Conservation (phyloP, 2,888 invertebrate genomes). For the Biston stratarius region DNA sequence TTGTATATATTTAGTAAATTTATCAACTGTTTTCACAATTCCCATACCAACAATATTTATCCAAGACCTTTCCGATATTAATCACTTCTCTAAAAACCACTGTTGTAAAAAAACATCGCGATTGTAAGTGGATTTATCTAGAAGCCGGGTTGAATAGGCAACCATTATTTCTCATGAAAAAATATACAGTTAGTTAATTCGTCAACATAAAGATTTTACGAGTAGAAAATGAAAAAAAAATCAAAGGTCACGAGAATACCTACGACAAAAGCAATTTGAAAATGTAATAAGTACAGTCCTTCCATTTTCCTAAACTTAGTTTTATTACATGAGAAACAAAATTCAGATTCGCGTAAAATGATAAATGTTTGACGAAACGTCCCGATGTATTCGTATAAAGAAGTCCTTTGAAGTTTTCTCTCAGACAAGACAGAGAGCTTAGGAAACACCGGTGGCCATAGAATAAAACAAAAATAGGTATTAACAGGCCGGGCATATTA, state of each 20-base stretch:
- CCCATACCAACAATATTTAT: slow-evolving; percentile 15
- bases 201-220: neutral
- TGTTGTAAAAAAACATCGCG: neutral
- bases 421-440: neutral
- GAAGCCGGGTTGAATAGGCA: neutral
- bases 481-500: neutral
- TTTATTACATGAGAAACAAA: neutral
- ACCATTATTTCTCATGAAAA: neutral
- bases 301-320: neutral
- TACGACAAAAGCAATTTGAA: neutral
- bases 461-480: neutral
- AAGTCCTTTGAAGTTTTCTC: neutral
- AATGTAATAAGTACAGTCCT: neutral
- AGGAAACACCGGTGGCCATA: neutral
- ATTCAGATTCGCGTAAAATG: neutral
- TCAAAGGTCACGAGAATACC: neutral
- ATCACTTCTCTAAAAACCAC: slow-evolving; percentile 20
- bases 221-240: neutral
- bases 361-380: too few species aligned
- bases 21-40: slow-evolving; percentile 8
- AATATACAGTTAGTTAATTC: slow-evolving; percentile 4
- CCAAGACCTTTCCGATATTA: slow-evolving; percentile 24
- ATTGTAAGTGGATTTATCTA: slow-evolving; percentile 13
- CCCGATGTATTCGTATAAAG: too few species aligned
- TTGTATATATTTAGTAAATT: slow-evolving; percentile 16